Conservation (phyloP, 2,888 invertebrate species). For the Atrina japonica region DNA sequence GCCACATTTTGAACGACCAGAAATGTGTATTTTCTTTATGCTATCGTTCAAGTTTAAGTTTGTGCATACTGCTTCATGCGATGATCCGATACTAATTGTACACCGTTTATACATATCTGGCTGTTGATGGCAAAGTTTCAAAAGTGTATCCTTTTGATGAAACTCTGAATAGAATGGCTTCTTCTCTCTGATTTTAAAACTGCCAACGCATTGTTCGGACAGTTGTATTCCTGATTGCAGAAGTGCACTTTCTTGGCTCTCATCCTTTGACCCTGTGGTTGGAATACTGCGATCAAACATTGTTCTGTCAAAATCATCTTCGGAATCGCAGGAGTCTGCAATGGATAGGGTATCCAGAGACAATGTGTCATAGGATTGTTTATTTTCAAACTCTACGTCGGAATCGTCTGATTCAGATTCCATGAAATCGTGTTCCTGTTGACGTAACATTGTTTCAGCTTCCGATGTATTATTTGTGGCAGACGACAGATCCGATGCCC, state of each 20-base stretch:
- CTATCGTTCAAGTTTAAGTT: slow-evolving; percentile 32
- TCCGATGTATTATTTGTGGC: not conserved
- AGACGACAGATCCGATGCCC: slow-evolving; percentile 21
- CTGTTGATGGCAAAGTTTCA: slow-evolving; percentile 1
- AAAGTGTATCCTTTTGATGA: not conserved
- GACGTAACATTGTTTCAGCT: not conserved
- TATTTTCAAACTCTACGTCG: slow-evolving; percentile 1
- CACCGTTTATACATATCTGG: slow-evolving; percentile 51
- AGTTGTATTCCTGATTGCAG: slow-evolving; percentile 18
- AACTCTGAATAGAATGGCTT: slow-evolving; percentile 2
- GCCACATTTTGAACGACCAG: slow-evolving; percentile 56
- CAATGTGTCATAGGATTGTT: not conserved
- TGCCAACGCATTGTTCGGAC: slow-evolving; percentile 7
- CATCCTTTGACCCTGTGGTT: not conserved
- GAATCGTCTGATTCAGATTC: slow-evolving; percentile 7
- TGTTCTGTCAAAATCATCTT: slow-evolving; percentile 9
- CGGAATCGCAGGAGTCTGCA: not conserved
- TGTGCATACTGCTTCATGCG: slow-evolving; percentile 52
- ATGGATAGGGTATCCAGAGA: not conserved
- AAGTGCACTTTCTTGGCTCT: not conserved
- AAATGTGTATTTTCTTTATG: slow-evolving; percentile 48
- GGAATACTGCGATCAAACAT: not conserved
- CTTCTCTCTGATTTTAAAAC: slow-evolving; percentile 4
- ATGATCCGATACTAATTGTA: slow-evolving; percentile 46
- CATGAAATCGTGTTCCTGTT: not conserved